Conservation (phyloP, 1,140 invertebrate species). For the Hypsibius dujardini region DNA sequence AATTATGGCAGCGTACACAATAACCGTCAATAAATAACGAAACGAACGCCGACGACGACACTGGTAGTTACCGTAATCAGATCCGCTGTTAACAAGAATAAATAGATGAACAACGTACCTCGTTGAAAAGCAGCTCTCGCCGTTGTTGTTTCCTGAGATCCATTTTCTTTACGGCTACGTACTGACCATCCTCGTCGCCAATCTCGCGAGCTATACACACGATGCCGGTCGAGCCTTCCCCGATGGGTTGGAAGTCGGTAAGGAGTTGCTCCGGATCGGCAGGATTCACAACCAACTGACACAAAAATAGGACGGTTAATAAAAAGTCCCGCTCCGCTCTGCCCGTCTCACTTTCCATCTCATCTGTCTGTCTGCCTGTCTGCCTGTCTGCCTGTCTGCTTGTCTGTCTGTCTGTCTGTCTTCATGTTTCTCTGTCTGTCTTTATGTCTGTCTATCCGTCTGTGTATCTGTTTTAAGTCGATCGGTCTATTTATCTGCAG, state of each 20-base stretch:
- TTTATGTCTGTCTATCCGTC: too few relatives aligned
- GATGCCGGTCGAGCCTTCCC: constrained; percentile 91
- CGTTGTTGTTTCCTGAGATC: constrained; percentile 88
- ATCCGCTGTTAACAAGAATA: too few relatives aligned
- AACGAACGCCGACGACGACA: too few relatives aligned
- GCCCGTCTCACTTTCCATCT: constrained; percentile 4
- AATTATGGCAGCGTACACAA: constrained; percentile 11
- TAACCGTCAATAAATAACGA: background rate
- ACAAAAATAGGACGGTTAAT: constrained; percentile 32
- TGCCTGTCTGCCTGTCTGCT: too few relatives aligned
- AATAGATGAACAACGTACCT: constrained; percentile 39
- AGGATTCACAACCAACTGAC: constrained; percentile 76
- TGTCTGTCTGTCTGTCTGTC: too few relatives aligned
- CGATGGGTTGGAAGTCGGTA: constrained; percentile 86
- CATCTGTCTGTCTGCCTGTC: too few relatives aligned
- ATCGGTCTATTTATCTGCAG: too few relatives aligned
- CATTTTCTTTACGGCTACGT: constrained; percentile 98
- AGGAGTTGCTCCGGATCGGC: constrained; percentile 84
- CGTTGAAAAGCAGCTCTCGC: constrained; percentile 91
- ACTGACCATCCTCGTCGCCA: constrained; percentile 56
- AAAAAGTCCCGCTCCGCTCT: too few relatives aligned
- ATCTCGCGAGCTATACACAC: constrained; percentile 62
- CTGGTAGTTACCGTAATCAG: too few relatives aligned
- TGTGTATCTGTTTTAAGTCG: too few relatives aligned
- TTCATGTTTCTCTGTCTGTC: too few relatives aligned